A percentile compares a stretch with the other conserved stretches of the same genome.
Conservation (phyloP, 2,113 vertebrate genomes). For the Macrotis lagotis region DNA sequence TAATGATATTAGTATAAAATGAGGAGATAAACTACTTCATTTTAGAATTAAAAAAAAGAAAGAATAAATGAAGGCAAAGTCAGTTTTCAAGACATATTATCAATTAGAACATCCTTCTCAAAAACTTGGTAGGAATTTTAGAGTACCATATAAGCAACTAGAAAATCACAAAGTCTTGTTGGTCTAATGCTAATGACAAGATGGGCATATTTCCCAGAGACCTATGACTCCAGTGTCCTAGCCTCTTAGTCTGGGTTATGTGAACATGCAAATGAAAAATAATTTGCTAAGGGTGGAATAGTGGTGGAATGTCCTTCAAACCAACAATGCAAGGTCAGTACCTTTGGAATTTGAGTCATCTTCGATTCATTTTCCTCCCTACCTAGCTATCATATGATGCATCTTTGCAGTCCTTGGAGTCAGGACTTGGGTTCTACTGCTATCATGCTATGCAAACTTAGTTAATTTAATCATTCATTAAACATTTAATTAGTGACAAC, state of each 20-base stretch:
- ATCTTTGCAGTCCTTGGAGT: background rate
- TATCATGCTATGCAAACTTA: background rate
- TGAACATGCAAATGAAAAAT: background rate
- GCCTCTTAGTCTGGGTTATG: background rate
- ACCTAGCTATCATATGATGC: background rate
- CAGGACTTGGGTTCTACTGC: background rate
- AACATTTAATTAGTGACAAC: background rate
- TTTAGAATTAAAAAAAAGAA: slow-evolving; percentile 44
- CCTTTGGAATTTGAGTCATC: background rate
- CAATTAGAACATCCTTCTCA: slow-evolving; percentile 39
- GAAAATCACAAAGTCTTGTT: slow-evolving; percentile 32
- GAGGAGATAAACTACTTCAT: slow-evolving; percentile 58
- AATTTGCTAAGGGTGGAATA: background rate
- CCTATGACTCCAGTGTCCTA: background rate
- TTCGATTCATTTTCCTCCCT: background rate
- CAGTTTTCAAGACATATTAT: slow-evolving; percentile 41
- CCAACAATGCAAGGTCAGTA: background rate
- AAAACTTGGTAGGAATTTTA: slow-evolving; percentile 14
- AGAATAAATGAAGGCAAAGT: slow-evolving; percentile 70
- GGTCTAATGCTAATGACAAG: background rate
- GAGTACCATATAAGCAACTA: slow-evolving; percentile 22
- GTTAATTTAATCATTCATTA: background rate
- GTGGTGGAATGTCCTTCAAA: background rate
- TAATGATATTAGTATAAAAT: slow-evolving; percentile 72
- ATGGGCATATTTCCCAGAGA: background rate